These are phyloP conservation scores for Drosophila bocqueti DNA, from an alignment of 1,140 invertebrate genomes.

Conservation along the genomic window DNA sequence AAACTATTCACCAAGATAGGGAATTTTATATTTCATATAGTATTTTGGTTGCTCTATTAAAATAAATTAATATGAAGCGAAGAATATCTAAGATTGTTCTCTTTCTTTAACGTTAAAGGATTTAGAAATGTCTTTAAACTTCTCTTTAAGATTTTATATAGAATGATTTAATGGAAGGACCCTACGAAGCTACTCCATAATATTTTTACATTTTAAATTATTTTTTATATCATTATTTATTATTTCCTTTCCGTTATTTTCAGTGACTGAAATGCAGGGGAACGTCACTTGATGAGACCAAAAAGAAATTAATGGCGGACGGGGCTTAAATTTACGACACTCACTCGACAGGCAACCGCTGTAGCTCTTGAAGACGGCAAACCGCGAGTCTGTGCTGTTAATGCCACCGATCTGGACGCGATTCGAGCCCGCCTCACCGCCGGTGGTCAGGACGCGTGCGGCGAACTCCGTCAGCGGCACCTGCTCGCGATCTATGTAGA, in stretches of 20 bases:
- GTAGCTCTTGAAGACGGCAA: conserved; percentile 93
- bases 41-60: background rate
- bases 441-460: conserved; percentile 88
- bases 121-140: background rate
- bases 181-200: background rate
- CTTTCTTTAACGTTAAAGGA: background rate
- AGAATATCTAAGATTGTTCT: no score
- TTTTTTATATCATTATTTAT: background rate
- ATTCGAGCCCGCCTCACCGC: conserved; percentile 89
- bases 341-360: conserved; percentile 95
- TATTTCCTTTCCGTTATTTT: background rate
- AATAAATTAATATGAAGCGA: background rate
- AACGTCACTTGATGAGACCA: conserved; percentile 66
- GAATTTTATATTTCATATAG: no score
- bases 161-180: accelerated
- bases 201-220: background rate
- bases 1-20: background rate
- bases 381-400: conserved; percentile 92
- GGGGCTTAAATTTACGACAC: conserved; percentile 84
- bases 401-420: conserved; percentile 94
- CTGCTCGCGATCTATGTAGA: conserved; percentile 91
- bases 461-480: conserved; percentile 89
- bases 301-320: conserved; percentile 76
- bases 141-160: background rate
- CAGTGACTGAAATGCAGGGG: conserved; percentile 9